These are phyloP conservation scores for Andricus quercusramuli DNA, from an alignment of 2,888 invertebrate genomes.

Conservation along the genomic window DNA sequence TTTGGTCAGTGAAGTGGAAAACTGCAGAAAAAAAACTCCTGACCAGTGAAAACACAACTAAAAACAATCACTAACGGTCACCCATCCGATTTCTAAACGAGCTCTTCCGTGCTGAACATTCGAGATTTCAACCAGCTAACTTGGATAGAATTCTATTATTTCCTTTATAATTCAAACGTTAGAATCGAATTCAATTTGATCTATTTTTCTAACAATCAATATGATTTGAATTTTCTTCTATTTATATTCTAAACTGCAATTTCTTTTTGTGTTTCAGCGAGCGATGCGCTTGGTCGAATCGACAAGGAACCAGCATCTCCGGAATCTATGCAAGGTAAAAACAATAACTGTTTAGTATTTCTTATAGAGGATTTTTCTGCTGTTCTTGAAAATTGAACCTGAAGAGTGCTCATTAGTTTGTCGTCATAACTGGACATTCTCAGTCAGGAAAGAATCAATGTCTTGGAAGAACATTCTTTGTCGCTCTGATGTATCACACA, in stretches of 20 bases:
- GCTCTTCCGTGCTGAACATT: too few relatives aligned
- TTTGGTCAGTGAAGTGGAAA: too few relatives aligned
- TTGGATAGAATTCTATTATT: neutral
- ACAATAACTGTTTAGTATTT: neutral
- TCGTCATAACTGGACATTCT: neutral
- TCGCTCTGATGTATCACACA: too few relatives aligned
- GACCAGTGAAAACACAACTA: too few relatives aligned
- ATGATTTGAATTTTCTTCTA: too few relatives aligned
- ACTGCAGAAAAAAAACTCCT: too few relatives aligned
- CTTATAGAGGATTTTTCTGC: neutral
- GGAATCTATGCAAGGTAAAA: slow-evolving; percentile 76
- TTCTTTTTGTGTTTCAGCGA: slow-evolving; percentile 79
- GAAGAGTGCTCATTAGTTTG: slow-evolving; percentile 15
- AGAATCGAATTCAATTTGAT: too few relatives aligned
- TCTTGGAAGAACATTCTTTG: neutral
- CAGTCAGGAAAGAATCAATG: slow-evolving; percentile 12
- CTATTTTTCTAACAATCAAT: too few relatives aligned
- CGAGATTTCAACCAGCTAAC: neutral
- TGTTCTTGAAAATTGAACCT: slow-evolving; percentile 1
- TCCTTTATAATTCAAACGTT: neutral
- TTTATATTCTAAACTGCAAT: neutral
- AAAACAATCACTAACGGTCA: too few relatives aligned
- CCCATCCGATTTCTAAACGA: too few relatives aligned
- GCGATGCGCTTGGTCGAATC: slow-evolving; percentile 82
- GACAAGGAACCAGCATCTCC: slow-evolving; percentile 90